phyloP scores from a whole-genome alignment of 2,113 vertebrate species.

The Andinoacara biseriatus region DNA sequence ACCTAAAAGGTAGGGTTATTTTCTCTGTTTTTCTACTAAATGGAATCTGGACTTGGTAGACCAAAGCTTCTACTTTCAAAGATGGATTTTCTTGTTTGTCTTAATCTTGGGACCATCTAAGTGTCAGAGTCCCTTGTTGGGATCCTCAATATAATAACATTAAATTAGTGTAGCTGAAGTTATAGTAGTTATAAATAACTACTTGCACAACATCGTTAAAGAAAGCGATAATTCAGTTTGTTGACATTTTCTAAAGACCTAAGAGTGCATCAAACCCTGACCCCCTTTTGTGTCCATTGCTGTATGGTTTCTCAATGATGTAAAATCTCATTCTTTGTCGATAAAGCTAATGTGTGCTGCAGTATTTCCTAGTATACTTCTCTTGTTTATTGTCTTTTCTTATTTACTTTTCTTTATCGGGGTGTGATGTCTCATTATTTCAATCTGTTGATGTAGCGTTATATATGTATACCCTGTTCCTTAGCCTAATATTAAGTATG shows the following conservation, averaged over 20 bases:
- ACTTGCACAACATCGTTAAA: not conserved
- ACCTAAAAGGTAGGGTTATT: not conserved
- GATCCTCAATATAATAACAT: not conserved
- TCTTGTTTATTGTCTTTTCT: constrained; percentile 84
- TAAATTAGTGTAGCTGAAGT: not conserved
- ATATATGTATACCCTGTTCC: constrained; percentile 89
- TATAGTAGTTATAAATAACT: not conserved
- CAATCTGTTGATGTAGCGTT: constrained; percentile 92
- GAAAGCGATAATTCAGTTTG: constrained; percentile 24
- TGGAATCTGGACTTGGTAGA: constrained; percentile 33
- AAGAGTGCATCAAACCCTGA: constrained; percentile 84
- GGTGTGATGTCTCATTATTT: constrained; percentile 81
- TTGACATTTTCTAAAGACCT: constrained; percentile 80
- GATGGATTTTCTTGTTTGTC: constrained; percentile 20
- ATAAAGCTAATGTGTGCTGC: constrained; percentile 90
- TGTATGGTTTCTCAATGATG: constrained; percentile 90
- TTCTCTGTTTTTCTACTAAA: constrained; percentile 5
- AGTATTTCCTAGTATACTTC: constrained; percentile 92
- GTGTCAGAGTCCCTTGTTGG: not conserved
- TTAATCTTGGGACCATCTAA: not conserved
- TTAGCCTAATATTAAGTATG: constrained; percentile 96
- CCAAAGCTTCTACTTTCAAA: constrained; percentile 52
- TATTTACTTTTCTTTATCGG: constrained; percentile 81
- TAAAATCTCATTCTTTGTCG: constrained; percentile 92
- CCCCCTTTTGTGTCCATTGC: constrained; percentile 85